These are phyloP conservation scores for Harmothoe impar DNA, from an alignment of 2,888 invertebrate genomes.

Conservation along the genomic window DNA sequence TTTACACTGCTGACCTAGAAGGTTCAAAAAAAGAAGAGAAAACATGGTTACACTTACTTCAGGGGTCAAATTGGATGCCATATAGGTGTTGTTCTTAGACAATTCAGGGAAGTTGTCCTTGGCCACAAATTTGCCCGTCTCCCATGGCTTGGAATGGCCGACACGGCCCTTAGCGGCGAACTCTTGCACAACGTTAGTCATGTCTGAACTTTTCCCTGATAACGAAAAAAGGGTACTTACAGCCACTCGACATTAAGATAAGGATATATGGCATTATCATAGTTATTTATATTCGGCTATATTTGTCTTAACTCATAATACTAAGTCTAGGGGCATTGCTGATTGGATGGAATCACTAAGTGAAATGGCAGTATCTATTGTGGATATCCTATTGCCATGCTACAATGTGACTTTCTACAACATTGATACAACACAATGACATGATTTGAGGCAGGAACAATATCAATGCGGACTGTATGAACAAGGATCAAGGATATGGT, in stretches of 20 bases:
- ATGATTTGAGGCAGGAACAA: not conserved
- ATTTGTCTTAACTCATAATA: no score
- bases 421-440: no score
- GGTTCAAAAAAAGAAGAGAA: constrained; percentile 43
- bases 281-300: no score
- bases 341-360: no score
- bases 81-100: constrained; percentile 65
- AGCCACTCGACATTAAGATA: constrained; percentile 7
- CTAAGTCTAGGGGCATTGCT: no score
- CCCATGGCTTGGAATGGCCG: constrained; percentile 65
- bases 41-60: constrained; percentile 66
- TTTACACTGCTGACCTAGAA: constrained; percentile 50
- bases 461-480: not conserved
- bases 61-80: constrained; percentile 65
- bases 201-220: constrained; percentile 48
- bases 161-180: constrained; percentile 60
- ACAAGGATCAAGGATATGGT: no score
- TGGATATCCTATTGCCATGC: no score
- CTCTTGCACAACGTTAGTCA: constrained; percentile 52
- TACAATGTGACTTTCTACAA: no score
- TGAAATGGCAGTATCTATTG: no score
- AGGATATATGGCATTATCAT: not conserved
- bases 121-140: constrained; percentile 60
- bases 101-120: constrained; percentile 68
- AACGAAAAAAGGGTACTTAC: constrained; percentile 31